Evolutionary conservation across 2,888 invertebrate genomes (phyloP), one percentile per base, ranked within the genome.

Genomic region (Bursaphelenchus okinawaensis): DNA sequence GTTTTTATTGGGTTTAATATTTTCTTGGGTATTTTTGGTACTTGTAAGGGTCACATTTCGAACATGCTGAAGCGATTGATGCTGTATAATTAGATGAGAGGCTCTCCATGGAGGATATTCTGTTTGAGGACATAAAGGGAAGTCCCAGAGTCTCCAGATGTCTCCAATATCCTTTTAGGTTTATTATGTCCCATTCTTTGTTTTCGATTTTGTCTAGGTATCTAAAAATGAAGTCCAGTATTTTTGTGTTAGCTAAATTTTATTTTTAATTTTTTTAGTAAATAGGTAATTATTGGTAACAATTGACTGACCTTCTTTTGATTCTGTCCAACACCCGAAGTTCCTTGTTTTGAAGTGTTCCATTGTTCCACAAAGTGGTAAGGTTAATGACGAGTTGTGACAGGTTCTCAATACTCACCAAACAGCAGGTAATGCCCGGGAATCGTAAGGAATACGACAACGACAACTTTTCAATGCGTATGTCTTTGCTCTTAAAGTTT

Each of bases 171-270:
- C 78, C 81, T 51, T 84, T 79, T 64, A 89, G 83, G 83, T 89
- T 89, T 67, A 86, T 83, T 58, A 87, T 88, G 84, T 89, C 89
- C 90, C 89, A 90, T 75, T 88, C 72, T 75, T 85, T 84, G 84
- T 89, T 89, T 86, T 88, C 73, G 85, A 85, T 67, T 7, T 83
- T 80, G 31, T 80, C 78, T 70, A 85, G 81, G 69, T 77, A 76
- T 52, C 78, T 77, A 59, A 62, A 74, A 24, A 23, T 63, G 19
- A 12, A 22, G 22, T 20, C 26, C 27, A 16, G 20, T 56, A 7
- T 26, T 20, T 62, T 27, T 63, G 59, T 23, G 19, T 27, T 64
- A 22, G 19, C n/a, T n/a, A n/a, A n/a, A n/a, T n/a, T n/a, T n/a
- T n/a, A n/a, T n/a, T n/a, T n/a, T n/a, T n/a, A n/a, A 22, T 29